These are phyloP conservation scores for Ligdia adustata DNA, from an alignment of 2,888 invertebrate species.

Conservation along the genomic window DNA sequence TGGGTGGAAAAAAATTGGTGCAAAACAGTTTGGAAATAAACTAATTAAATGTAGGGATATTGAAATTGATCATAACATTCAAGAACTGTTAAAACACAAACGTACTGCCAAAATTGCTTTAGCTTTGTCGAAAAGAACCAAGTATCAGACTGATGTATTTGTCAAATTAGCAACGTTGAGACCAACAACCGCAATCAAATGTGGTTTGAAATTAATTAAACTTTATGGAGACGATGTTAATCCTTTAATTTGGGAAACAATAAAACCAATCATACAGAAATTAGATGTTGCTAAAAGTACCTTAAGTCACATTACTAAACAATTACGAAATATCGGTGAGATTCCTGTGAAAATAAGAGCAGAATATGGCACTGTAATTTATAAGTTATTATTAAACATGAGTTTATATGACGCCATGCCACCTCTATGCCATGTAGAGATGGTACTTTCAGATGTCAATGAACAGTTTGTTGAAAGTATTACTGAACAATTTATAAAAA, in stretches of 20 bases:
- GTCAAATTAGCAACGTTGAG: slow-evolving; percentile 37
- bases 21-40: slow-evolving; percentile 53
- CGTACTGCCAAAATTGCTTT: slow-evolving; percentile 48
- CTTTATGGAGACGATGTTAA: slow-evolving; percentile 33
- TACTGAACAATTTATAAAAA: slow-evolving; percentile 36
- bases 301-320: slow-evolving; percentile 19
- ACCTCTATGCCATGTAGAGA: slow-evolving; percentile 43
- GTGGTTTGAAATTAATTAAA: slow-evolving; percentile 43
- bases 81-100: slow-evolving; percentile 41
- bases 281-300: slow-evolving; percentile 37
- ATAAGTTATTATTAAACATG: slow-evolving; percentile 34
- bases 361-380: slow-evolving; percentile 51
- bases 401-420: slow-evolving; percentile 29
- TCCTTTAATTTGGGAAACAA: slow-evolving; percentile 46
- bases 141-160: slow-evolving; percentile 36
- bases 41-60: slow-evolving; percentile 40
- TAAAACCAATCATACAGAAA: slow-evolving; percentile 44
- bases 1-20: slow-evolving; percentile 50
- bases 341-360: slow-evolving; percentile 46
- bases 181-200: slow-evolving; percentile 47
- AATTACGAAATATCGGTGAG: neutral
- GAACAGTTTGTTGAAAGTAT: slow-evolving; percentile 38
- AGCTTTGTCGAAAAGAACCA: slow-evolving; percentile 41
- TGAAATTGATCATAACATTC: slow-evolving; percentile 37
- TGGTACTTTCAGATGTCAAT: slow-evolving; percentile 40